A percentile compares a stretch with the other conserved stretches of the same genome.
These are phyloP conservation scores for Stratiomys singularior DNA, from an alignment of 2,888 invertebrate species.

Conservation along the genomic window DNA sequence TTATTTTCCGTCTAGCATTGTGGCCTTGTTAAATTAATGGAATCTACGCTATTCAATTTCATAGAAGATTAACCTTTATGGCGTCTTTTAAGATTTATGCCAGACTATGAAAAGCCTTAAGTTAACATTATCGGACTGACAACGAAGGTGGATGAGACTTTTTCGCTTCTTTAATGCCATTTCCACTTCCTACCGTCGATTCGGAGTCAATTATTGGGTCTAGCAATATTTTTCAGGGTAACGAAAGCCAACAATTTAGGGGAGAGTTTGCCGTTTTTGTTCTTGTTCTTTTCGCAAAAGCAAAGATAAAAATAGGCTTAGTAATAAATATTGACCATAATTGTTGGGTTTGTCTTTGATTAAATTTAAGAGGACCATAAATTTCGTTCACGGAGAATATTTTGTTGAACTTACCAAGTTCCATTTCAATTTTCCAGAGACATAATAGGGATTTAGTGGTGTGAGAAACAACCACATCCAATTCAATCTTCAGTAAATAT, in stretches of 20 bases:
- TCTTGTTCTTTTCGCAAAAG: not conserved
- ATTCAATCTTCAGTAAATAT: too few relatives aligned
- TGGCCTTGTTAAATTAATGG: conserved; percentile 48
- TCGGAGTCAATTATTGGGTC: conserved; percentile 3
- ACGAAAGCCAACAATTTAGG: not conserved
- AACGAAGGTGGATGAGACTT: not conserved
- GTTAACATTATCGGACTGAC: not conserved
- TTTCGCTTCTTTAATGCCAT: too few relatives aligned
- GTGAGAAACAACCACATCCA: too few relatives aligned
- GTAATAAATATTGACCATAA: not conserved
- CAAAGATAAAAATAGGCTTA: not conserved
- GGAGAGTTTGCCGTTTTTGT: not conserved
- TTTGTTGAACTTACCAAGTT: too few relatives aligned
- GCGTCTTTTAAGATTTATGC: conserved; percentile 16
- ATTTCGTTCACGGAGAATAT: too few relatives aligned
- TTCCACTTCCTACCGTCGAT: not conserved
- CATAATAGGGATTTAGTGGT: too few relatives aligned
- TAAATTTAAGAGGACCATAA: too few relatives aligned
- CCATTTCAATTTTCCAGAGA: too few relatives aligned
- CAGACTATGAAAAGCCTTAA: not conserved
- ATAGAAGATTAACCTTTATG: conserved; percentile 51
- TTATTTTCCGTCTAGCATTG: conserved; percentile 36
- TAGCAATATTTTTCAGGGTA: not conserved
- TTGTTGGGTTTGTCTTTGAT: not conserved
- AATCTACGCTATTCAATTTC: conserved; percentile 49